Evolutionary conservation across 1,140 invertebrate species (phyloP), one percentile per base, ranked within the genome.

Genomic region (Brachionus rubens): DNA sequence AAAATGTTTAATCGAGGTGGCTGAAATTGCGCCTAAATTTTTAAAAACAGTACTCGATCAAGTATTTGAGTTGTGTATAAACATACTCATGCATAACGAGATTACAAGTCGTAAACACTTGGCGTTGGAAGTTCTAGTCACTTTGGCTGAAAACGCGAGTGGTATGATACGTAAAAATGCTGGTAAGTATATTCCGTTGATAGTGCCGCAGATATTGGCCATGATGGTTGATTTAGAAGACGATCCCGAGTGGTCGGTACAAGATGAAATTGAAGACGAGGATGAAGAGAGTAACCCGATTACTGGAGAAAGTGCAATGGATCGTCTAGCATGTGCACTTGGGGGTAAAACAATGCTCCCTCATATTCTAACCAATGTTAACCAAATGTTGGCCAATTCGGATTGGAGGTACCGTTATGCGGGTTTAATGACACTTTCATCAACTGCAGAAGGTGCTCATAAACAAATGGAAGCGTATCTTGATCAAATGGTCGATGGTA

Each of bases 161-260:
- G 91, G 92, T 1, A 96, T 96, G 91, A 90, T 99, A 14, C 89
- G 95, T 16, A 98, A 97, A 85, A 88, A 91, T 79, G 86, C 90
- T 12, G 68, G 87, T 3, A 91, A 91, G 81, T 93, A 93, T 78
- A 89, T 98, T 70, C 87, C 88, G 40, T 83, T 80, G 14, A 77
- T 87, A 40, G 90, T 96, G 16, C 90, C 91, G 0, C 86, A 93
- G 70, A 88, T 96, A 68, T 85, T 99, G 48, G 89, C 91, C 81
- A 92, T 98, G 90, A 98, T 99, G 96, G 93, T 94, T 10, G 94
- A 98, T 80, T 84, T 99, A 46, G 95, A 98, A 30, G 94, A 98
- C 21, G 92, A 96, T 78, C 88, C 90, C 30, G 90, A 92, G 40
- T 96, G 94, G 92, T 87, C 90, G 6, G 83, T 88, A 41, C 87